Evolutionary conservation across 2,797 vertebrate genomes (phyloP).

Genomic region (Hypotaenidia okinawae): DNA sequence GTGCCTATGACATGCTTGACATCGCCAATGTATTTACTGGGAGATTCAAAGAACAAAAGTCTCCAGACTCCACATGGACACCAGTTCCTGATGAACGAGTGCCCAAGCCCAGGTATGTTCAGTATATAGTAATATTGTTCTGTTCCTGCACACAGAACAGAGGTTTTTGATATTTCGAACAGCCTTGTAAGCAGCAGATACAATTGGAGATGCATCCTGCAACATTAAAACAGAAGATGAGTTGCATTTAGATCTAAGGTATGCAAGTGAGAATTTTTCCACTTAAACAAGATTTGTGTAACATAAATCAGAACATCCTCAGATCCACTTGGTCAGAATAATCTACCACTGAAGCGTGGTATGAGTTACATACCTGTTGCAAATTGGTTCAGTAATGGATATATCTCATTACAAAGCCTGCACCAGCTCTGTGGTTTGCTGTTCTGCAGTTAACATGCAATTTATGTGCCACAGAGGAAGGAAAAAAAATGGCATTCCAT

Average conservation of each 20-base stretch:
- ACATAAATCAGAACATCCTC: not conserved
- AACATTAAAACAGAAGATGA: not conserved
- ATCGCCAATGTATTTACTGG: conserved; percentile 94
- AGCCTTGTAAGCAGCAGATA: not conserved
- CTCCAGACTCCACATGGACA: conserved; percentile 97
- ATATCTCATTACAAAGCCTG: not conserved
- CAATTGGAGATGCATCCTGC: not conserved
- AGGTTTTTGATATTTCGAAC: not conserved
- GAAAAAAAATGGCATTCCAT: not conserved
- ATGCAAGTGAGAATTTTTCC: not conserved
- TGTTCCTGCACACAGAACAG: not conserved
- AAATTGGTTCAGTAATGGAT: not conserved
- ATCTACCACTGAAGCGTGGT: not conserved
- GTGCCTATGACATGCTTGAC: conserved; percentile 97
- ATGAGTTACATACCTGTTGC: not conserved
- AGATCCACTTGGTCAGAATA: not conserved
- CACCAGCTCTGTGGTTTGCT: not conserved
- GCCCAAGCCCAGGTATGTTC: conserved; percentile 91
- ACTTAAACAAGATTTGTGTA: not conserved
- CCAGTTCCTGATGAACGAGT: conserved; percentile 95
- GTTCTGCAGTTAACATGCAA: not conserved
- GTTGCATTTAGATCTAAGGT: not conserved
- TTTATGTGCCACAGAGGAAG: not conserved
- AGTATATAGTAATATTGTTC: not conserved
- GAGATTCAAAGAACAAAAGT: conserved; percentile 99